phyloP scores from a whole-genome alignment of 2,113 vertebrate species.

The Pogonocichla stellata region DNA sequence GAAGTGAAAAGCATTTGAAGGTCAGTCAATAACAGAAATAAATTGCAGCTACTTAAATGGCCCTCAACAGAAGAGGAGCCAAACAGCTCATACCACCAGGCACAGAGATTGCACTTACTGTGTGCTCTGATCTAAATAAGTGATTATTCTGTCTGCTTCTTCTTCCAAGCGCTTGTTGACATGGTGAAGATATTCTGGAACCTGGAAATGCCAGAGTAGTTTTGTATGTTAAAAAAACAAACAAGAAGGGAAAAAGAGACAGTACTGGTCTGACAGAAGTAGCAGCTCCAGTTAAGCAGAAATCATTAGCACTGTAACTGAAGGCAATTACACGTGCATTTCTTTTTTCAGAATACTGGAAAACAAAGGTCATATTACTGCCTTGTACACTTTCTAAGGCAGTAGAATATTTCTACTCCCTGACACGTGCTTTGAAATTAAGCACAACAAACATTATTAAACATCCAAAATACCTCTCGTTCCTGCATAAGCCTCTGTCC shows the following conservation, averaged over 20 bases:
- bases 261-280: not conserved
- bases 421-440: not conserved
- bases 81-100: not conserved
- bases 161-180: slow-evolving; percentile 98
- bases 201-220: slow-evolving; percentile 74
- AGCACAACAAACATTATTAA: not conserved
- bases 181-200: slow-evolving; percentile 98
- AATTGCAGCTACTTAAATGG: not conserved
- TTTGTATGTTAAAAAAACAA: not conserved
- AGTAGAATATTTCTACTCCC: not conserved
- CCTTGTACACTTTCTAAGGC: not conserved
- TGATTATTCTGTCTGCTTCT: slow-evolving; percentile 97
- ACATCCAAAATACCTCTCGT: slow-evolving; percentile 87
- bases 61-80: not conserved
- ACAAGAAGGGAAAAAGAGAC: not conserved
- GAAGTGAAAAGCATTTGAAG: not conserved
- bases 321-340: not conserved
- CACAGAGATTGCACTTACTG: slow-evolving; percentile 83
- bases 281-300: not conserved
- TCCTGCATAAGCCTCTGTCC: slow-evolving; percentile 99
- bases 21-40: slow-evolving; percentile 18
- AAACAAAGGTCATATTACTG: not conserved
- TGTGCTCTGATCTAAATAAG: slow-evolving; percentile 98
- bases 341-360: not conserved
- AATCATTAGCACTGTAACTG: not conserved